Evolutionary conservation across 2,888 invertebrate species (phyloP).

Genomic region (Alloplasta piceator): DNA sequence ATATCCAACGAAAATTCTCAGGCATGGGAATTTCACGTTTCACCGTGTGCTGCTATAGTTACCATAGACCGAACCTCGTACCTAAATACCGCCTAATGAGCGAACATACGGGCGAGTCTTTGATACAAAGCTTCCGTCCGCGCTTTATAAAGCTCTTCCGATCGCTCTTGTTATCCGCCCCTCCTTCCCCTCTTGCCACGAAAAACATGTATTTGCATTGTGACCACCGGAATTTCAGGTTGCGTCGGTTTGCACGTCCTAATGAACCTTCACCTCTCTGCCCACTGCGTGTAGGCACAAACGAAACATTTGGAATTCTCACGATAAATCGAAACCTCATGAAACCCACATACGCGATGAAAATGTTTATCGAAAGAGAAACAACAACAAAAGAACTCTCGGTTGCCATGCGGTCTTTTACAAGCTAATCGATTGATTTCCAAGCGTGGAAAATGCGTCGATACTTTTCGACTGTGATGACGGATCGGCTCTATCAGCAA

Average conservation of each 20-base stretch:
- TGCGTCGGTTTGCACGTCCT: slow-evolving; percentile 66
- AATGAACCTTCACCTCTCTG: slow-evolving; percentile 74
- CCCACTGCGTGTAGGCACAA: slow-evolving; percentile 27
- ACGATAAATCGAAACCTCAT: slow-evolving; percentile 24
- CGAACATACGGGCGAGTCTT: slow-evolving; percentile 77
- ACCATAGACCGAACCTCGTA: slow-evolving; percentile 46
- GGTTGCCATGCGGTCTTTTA: slow-evolving; percentile 19
- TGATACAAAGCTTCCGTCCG: slow-evolving; percentile 76
- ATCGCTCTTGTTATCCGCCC: background rate
- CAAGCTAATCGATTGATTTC: slow-evolving; percentile 5
- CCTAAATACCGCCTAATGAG: slow-evolving; percentile 79
- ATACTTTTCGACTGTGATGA: background rate
- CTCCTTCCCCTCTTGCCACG: slow-evolving; percentile 13
- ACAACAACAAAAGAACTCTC: slow-evolving; percentile 3
- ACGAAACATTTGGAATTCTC: slow-evolving; percentile 13
- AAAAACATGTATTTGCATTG: slow-evolving; percentile 74
- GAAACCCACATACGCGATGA: slow-evolving; percentile 2
- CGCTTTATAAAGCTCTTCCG: slow-evolving; percentile 70
- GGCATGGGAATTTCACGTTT: slow-evolving; percentile 25
- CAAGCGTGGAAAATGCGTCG: background rate
- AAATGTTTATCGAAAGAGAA: background rate
- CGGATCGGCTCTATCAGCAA: background rate
- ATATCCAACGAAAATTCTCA: slow-evolving; percentile 41
- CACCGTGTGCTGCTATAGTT: background rate
- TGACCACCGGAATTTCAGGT: slow-evolving; percentile 76